Conservation (phyloP, 2,797 vertebrate species). For the Okamejei kenojei region DNA sequence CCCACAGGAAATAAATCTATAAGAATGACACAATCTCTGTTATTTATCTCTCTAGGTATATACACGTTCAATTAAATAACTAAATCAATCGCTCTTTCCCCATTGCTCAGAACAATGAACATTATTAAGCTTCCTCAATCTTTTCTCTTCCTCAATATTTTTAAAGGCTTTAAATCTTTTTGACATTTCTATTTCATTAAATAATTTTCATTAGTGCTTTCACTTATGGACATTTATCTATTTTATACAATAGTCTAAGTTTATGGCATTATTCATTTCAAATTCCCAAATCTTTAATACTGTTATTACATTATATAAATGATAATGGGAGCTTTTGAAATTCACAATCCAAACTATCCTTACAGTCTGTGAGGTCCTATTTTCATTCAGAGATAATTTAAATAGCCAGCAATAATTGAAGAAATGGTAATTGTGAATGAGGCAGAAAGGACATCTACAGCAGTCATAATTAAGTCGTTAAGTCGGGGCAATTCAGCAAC, state of each 20-base stretch:
- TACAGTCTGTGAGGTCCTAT: not conserved
- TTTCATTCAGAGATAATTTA: constrained; percentile 7
- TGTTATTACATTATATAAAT: not conserved
- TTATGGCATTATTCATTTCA: constrained; percentile 17
- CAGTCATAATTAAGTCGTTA: not conserved
- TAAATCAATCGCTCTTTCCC: not conserved
- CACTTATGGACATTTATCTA: constrained; percentile 24
- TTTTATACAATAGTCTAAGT: constrained; percentile 7
- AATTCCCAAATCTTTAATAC: not conserved
- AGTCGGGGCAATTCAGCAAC: not conserved
- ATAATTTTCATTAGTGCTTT: constrained; percentile 21
- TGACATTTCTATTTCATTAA: constrained; percentile 31
- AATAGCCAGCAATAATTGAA: not conserved
- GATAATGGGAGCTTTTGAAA: not conserved
- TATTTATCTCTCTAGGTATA: not conserved
- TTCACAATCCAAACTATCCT: not conserved
- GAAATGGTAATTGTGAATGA: not conserved
- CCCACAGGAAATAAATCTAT: not conserved
- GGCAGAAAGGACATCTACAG: not conserved
- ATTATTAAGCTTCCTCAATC: not conserved
- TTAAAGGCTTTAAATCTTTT: constrained; percentile 26
- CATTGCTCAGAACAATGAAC: not conserved
- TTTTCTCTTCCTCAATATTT: not conserved
- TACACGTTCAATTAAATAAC: not conserved
- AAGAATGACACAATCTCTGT: not conserved